Conservation (phyloP, 2,113 vertebrate genomes). For the Periophthalmodon schlosseri region DNA sequence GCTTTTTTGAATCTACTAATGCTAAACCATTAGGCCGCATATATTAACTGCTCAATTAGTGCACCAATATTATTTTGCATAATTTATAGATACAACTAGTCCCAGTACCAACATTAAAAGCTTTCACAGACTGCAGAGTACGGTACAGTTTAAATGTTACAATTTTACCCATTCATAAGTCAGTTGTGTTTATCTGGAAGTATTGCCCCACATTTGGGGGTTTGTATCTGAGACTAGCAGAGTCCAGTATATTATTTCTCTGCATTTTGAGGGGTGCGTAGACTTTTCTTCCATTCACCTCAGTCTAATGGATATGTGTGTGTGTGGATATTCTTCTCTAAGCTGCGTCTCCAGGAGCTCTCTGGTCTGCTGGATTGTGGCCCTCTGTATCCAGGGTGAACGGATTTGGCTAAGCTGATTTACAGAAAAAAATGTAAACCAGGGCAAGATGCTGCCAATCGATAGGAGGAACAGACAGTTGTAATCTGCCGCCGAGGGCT, state of each 20-base stretch:
- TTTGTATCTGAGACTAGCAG: not conserved
- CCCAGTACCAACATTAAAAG: no score
- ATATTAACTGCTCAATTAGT: no score
- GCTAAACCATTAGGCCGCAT: no score
- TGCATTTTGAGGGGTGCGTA: not conserved
- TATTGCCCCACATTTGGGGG: not conserved
- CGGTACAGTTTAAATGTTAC: not conserved
- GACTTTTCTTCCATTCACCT: slow-evolving; percentile 1
- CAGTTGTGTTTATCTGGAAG: not conserved
- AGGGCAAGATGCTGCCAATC: slow-evolving; percentile 62
- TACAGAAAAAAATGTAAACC: slow-evolving; percentile 47
- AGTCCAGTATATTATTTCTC: not conserved
- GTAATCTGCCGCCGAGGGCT: slow-evolving; percentile 64
- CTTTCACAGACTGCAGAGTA: no score
- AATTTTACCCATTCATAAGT: not conserved
- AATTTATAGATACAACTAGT: no score
- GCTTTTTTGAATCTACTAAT: no score
- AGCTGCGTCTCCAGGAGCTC: slow-evolving; percentile 23
- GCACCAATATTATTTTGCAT: no score
- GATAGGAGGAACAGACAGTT: slow-evolving; percentile 68
- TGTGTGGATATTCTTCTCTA: slow-evolving; percentile 10
- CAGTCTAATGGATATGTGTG: not conserved
- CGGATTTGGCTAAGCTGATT: slow-evolving; percentile 62
- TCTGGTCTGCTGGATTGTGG: slow-evolving; percentile 11
- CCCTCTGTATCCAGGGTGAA: slow-evolving; percentile 45